phyloP scores from a whole-genome alignment of 2,797 vertebrate species.

The Allobates femoralis region DNA sequence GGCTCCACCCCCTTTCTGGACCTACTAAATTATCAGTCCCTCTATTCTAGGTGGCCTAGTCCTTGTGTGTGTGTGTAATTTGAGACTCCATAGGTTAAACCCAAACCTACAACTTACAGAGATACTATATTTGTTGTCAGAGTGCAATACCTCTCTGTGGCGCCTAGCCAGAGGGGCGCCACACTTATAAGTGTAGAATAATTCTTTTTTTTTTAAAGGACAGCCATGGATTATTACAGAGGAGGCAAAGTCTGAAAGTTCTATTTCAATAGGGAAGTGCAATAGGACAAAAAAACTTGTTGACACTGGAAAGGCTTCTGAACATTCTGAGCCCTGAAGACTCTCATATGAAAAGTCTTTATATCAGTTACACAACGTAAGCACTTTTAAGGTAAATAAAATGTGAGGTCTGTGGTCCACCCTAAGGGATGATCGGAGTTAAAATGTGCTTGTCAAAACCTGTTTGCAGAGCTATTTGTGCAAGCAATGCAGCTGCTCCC shows the following conservation, averaged over 20 bases:
- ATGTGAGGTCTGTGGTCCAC: background rate
- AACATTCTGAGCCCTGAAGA: background rate
- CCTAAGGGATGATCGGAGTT: background rate
- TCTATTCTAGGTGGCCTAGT: too few relatives aligned
- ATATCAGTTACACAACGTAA: background rate
- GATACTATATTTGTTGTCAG: too few relatives aligned
- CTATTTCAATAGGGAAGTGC: background rate
- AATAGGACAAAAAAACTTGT: background rate
- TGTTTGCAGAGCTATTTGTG: background rate
- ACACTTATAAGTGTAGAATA: background rate
- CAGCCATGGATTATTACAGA: too few relatives aligned
- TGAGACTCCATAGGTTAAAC: too few relatives aligned
- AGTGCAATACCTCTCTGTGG: too few relatives aligned
- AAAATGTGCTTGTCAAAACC: background rate
- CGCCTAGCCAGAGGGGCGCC: too few relatives aligned
- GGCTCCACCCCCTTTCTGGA: too few relatives aligned
- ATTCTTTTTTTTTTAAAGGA: background rate
- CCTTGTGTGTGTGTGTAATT: too few relatives aligned
- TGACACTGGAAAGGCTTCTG: background rate
- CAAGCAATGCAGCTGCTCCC: background rate
- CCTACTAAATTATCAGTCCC: too few relatives aligned
- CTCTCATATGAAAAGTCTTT: too few relatives aligned
- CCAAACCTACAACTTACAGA: too few relatives aligned
- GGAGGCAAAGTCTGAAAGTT: background rate
- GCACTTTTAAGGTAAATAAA: background rate